Conservation (phyloP, 1,140 invertebrate genomes). For the Drosophila aff. region DNA sequence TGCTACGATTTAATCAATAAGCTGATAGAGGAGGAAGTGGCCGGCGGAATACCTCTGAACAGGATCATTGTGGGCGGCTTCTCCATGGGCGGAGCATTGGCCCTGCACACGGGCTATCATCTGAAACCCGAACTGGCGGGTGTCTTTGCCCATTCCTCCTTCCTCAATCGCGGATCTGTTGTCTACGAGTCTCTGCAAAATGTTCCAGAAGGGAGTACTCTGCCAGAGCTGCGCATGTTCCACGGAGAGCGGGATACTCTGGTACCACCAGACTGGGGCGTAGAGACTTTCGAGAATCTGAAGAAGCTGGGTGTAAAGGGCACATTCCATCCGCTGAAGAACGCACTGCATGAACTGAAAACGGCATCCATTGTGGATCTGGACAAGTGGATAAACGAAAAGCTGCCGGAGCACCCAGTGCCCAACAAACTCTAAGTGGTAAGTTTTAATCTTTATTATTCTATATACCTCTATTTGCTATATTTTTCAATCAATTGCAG, state of each 20-base stretch:
- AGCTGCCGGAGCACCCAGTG: constrained; percentile 80
- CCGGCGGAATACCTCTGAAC: constrained; percentile 87
- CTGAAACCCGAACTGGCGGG: constrained; percentile 88
- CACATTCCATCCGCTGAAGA: constrained; percentile 85
- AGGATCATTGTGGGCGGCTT: constrained; percentile 91
- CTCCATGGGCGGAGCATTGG: constrained; percentile 91
- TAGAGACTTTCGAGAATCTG: constrained; percentile 85
- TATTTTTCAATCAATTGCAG: constrained; percentile 26
- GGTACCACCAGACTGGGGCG: constrained; percentile 87
- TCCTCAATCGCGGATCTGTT: constrained; percentile 89
- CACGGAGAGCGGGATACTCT: constrained; percentile 86
- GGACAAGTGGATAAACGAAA: constrained; percentile 86
- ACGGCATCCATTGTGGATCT: constrained; percentile 85
- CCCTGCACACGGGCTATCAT: constrained; percentile 89
- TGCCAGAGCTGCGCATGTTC: constrained; percentile 85
- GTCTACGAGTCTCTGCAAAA: constrained; percentile 87
- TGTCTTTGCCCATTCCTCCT: constrained; percentile 90
- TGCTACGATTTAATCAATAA: constrained; percentile 87
- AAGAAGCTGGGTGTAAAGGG: constrained; percentile 85
- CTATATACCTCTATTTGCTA: neutral
- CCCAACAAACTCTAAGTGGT: constrained; percentile 66
- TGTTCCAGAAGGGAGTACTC: constrained; percentile 27
- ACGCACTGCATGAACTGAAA: constrained; percentile 87
- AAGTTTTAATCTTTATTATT: neutral
- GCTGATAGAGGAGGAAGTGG: constrained; percentile 88